A percentile compares a stretch with the other conserved stretches of the same genome.
phyloP scores from a whole-genome alignment of 2,797 vertebrate species.

The Ctenopoma multispine region DNA sequence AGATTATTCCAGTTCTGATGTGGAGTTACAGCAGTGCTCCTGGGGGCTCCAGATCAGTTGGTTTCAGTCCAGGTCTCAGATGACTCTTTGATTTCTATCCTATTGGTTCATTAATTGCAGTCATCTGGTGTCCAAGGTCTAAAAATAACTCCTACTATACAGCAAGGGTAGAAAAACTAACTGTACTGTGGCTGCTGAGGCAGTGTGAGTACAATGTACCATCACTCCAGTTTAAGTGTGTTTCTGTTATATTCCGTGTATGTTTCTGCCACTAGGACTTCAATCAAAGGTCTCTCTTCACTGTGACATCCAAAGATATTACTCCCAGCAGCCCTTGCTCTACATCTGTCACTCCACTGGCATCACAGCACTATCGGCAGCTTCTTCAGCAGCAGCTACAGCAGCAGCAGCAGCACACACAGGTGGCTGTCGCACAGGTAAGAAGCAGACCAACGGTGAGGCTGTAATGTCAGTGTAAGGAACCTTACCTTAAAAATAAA shows the following conservation, averaged over 20 bases:
- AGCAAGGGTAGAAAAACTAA: conserved; percentile 5
- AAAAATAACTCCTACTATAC: conserved; percentile 25
- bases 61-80: conserved; percentile 7
- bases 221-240: neutral
- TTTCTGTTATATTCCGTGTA: neutral
- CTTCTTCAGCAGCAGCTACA: conserved; percentile 91
- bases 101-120: conserved; percentile 36
- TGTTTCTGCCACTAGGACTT: conserved; percentile 78
- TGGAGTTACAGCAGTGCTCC: neutral
- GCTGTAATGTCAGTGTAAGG: too few relatives aligned
- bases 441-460: neutral
- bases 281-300: conserved; percentile 80
- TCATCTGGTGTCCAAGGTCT: conserved; percentile 13
- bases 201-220: neutral
- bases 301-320: conserved; percentile 77
- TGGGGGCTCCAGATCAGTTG: conserved; percentile 22
- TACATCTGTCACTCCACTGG: conserved; percentile 83
- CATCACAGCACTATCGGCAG: conserved; percentile 88
- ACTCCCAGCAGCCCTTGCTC: conserved; percentile 83
- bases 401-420: conserved; percentile 91
- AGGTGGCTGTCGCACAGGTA: conserved; percentile 89
- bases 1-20: conserved; percentile 22
- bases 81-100: conserved; percentile 24
- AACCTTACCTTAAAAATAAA: too few relatives aligned
- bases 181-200: neutral